A percentile compares a stretch with the other conserved stretches of the same genome.
Conservation (phyloP, 2,888 invertebrate species). For the Morpho achilles region DNA sequence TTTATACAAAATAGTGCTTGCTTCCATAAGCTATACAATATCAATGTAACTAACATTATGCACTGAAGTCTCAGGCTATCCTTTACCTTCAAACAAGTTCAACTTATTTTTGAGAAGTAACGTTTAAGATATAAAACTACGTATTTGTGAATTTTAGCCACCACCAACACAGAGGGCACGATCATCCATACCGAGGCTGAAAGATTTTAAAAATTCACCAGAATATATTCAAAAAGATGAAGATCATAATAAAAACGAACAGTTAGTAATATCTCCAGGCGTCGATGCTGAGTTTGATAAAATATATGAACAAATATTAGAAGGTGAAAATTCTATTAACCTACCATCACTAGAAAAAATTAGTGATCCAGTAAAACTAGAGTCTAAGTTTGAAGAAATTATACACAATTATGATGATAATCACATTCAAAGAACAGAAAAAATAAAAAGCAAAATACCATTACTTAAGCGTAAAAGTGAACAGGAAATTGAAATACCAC, state of each 20-base stretch:
- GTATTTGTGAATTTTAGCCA: too few species aligned
- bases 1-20: too few species aligned
- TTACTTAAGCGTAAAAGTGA: slow-evolving; percentile 49
- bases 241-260: slow-evolving; percentile 13
- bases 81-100: too few species aligned
- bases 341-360: slow-evolving; percentile 37
- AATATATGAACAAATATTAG: slow-evolving; percentile 56
- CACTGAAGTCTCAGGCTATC: too few species aligned
- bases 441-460: slow-evolving; percentile 53
- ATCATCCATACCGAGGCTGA: slow-evolving; percentile 42
- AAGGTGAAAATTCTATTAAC: slow-evolving; percentile 22
- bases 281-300: slow-evolving; percentile 64
- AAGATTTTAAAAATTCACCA: slow-evolving; percentile 26
- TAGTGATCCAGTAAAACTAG: slow-evolving; percentile 52
- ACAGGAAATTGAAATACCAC: slow-evolving; percentile 39
- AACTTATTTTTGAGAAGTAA: too few species aligned
- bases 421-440: slow-evolving; percentile 37
- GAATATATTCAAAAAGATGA: slow-evolving; percentile 9
- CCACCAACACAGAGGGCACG: slow-evolving; percentile 5
- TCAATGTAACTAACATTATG: too few species aligned
- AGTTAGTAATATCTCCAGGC: slow-evolving; percentile 17
- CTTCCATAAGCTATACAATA: too few species aligned
- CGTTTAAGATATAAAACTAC: too few species aligned
- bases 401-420: slow-evolving; percentile 61
- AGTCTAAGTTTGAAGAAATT: slow-evolving; percentile 62